Conservation (phyloP, 1,140 invertebrate species). For the Catajapyx aquilonaris region DNA sequence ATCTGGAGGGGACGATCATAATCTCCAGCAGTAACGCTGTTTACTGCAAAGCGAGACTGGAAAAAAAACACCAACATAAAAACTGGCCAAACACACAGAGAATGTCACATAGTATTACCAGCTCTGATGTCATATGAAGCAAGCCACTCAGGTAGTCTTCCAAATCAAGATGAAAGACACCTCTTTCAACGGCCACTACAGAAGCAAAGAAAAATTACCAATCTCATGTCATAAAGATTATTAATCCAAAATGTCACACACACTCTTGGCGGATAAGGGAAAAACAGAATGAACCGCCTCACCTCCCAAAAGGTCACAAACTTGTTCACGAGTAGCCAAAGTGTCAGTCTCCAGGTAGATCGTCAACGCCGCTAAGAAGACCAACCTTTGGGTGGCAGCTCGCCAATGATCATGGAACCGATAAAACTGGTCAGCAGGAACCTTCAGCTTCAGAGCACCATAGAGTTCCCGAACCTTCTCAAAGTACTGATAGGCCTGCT, state of each 20-base stretch:
- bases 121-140: constrained; percentile 54
- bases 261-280: too few species aligned
- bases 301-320: constrained; percentile 60
- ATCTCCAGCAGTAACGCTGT: constrained; percentile 68
- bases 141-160: constrained; percentile 78
- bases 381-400: constrained; percentile 54
- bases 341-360: constrained; percentile 57
- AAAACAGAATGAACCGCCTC: constrained; percentile 17
- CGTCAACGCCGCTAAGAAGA: constrained; percentile 51
- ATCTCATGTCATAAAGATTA: too few species aligned
- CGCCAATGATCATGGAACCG: constrained; percentile 74
- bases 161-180: constrained; percentile 70
- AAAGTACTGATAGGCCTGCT: constrained; percentile 31
- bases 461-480: constrained; percentile 31
- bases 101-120: constrained; percentile 29
- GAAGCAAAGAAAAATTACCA: too few species aligned
- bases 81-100: constrained; percentile 6
- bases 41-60: constrained; percentile 58
- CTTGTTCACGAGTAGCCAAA: constrained; percentile 46
- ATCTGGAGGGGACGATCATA: constrained; percentile 60
- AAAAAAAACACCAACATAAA: constrained; percentile 14
- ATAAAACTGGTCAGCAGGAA: constrained; percentile 47
- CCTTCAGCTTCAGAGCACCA: constrained; percentile 28
- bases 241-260: too few species aligned
- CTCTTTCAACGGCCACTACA: too few species aligned